A percentile compares a stretch with the other conserved stretches of the same genome.
Conservation (phyloP, 2,797 vertebrate genomes). For the Mormyrus hasselquistii region DNA sequence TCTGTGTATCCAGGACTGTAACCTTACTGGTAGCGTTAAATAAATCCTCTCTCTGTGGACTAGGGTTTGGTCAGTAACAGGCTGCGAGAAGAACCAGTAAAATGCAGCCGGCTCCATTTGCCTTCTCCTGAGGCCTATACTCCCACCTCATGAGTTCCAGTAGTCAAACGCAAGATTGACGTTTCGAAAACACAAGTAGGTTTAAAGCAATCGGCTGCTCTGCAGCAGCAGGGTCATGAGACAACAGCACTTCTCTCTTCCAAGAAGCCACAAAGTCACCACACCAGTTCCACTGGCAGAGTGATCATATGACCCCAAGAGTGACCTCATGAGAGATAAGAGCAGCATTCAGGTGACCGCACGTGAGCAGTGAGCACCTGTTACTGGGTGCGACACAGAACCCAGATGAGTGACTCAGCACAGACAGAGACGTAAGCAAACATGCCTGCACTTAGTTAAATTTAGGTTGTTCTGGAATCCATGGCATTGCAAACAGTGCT, state of each 20-base stretch:
- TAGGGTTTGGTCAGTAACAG: no score
- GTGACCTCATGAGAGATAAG: slow-evolving; percentile 1
- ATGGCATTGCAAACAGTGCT: background rate
- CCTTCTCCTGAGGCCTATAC: background rate
- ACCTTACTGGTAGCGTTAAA: background rate
- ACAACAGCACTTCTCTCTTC: background rate
- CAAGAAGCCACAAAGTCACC: background rate
- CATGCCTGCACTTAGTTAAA: background rate
- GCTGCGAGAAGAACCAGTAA: background rate
- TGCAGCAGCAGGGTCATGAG: background rate
- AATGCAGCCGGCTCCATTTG: background rate
- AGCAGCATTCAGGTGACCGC: background rate
- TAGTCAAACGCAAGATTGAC: background rate
- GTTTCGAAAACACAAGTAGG: background rate
- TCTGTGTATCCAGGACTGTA: background rate
- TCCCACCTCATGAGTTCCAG: background rate
- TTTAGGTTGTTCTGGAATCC: background rate
- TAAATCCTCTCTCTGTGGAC: background rate
- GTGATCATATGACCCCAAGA: background rate
- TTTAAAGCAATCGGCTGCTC: background rate
- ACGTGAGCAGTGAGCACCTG: background rate
- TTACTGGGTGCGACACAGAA: background rate
- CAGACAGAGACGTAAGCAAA: background rate
- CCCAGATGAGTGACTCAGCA: background rate
- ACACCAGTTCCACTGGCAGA: background rate